A percentile compares a stretch with the other conserved stretches of the same genome.
Evolutionary conservation across 2,113 vertebrate species (phyloP).

Genomic region (Irena cyanogastra): DNA sequence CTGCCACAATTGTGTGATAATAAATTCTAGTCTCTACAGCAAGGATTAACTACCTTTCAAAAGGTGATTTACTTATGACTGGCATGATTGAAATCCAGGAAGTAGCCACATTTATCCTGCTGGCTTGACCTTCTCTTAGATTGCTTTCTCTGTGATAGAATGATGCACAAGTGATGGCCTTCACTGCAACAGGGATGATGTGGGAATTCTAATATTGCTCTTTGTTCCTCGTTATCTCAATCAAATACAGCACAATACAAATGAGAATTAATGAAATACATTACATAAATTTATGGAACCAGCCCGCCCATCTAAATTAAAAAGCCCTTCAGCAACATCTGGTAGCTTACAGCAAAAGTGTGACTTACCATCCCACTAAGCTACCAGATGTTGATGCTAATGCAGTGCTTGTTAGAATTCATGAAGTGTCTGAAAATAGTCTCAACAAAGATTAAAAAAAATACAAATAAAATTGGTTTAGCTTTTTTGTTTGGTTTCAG

Average conservation of each 20-base stretch:
- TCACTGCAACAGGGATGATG: not conserved
- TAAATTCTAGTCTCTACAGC: slow-evolving; percentile 35
- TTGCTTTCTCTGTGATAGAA: slow-evolving; percentile 12
- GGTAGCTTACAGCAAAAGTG: not conserved
- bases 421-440: not conserved
- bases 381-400: slow-evolving; percentile 16
- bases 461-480: not conserved
- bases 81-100: slow-evolving; percentile 53
- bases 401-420: not conserved
- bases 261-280: not conserved
- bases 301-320: not conserved
- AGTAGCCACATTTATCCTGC: slow-evolving; percentile 45
- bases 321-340: slow-evolving; percentile 20
- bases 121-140: slow-evolving; percentile 56
- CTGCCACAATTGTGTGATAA: slow-evolving; percentile 44
- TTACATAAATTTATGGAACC: not conserved
- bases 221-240: not conserved
- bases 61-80: slow-evolving; percentile 43
- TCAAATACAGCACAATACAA: not conserved
- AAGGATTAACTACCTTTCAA: slow-evolving; percentile 54
- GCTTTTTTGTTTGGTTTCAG: slow-evolving; percentile 13
- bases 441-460: not conserved
- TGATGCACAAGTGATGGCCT: not conserved
- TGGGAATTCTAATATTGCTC: not conserved
- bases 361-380: not conserved